Conservation (phyloP, 2,888 invertebrate genomes). For the Plusia festucae region DNA sequence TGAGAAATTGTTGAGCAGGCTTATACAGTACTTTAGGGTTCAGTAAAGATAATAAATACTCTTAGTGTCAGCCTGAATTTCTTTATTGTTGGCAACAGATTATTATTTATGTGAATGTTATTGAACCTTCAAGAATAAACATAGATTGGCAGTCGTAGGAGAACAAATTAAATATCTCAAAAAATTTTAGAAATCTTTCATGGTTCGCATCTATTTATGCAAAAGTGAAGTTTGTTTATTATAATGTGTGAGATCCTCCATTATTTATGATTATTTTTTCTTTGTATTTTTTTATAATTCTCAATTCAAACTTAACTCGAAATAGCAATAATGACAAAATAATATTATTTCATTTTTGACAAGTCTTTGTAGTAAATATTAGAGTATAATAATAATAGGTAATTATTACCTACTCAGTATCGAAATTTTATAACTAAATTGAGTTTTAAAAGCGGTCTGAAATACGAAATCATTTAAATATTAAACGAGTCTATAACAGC, state of each 20-base stretch:
- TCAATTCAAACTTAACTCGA: too few relatives aligned
- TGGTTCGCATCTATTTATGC: background rate
- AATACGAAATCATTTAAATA: background rate
- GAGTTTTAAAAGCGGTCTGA: background rate
- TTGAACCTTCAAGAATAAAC: background rate
- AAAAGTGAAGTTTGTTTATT: background rate
- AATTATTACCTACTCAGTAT: too few relatives aligned
- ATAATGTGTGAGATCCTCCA: too few relatives aligned
- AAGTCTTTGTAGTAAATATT: too few relatives aligned
- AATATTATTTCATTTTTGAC: too few relatives aligned
- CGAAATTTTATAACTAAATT: background rate
- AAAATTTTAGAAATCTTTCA: background rate
- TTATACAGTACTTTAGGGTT: background rate
- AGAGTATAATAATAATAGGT: too few relatives aligned
- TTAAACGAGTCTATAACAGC: background rate
- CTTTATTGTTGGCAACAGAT: background rate
- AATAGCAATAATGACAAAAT: too few relatives aligned
- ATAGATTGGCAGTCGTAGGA: background rate
- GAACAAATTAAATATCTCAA: background rate
- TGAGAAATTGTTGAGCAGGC: background rate
- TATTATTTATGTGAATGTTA: background rate
- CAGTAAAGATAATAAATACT: conserved; percentile 1
- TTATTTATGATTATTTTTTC: too few relatives aligned
- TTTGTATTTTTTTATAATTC: too few relatives aligned
- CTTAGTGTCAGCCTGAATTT: background rate